Conservation (phyloP, 2,113 vertebrate genomes). For the Natator depressus region DNA sequence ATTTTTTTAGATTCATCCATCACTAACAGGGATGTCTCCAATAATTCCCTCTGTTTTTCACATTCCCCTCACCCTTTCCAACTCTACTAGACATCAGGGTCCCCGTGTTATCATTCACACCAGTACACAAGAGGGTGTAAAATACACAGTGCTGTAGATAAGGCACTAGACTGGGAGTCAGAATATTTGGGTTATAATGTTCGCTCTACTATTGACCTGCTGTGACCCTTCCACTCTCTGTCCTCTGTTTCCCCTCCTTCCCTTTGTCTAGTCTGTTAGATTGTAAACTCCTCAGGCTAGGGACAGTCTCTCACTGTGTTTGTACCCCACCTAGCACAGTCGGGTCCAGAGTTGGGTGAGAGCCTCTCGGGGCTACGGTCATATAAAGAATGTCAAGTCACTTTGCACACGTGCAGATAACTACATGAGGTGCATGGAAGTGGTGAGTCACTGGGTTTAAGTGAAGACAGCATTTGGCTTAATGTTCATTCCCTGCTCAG, state of each 20-base stretch:
- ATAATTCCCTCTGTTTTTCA: not conserved
- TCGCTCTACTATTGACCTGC: not conserved
- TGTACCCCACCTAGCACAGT: not conserved
- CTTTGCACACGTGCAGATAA: not conserved
- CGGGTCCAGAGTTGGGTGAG: not conserved
- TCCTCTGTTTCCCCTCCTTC: not conserved
- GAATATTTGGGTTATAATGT: not conserved
- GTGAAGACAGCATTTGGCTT: rapidly evolving
- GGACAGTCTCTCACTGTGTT: not conserved
- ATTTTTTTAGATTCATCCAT: not conserved
- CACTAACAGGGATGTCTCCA: not conserved
- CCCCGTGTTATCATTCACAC: not conserved
- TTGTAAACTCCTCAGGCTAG: not conserved
- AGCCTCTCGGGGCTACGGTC: not conserved
- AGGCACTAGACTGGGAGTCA: not conserved
- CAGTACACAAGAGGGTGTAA: not conserved
- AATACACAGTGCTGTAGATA: not conserved
- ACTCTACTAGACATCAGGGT: not conserved
- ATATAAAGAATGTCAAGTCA: not conserved
- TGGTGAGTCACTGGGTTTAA: rapidly evolving
- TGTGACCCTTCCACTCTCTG: not conserved
- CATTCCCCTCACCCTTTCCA: not conserved
- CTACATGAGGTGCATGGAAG: not conserved
- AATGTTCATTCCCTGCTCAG: rapidly evolving
- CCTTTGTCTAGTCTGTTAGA: not conserved